Base-by-base conservation (phyloP, 2,888 invertebrate genomes). In the Bugula neritina region DNA sequence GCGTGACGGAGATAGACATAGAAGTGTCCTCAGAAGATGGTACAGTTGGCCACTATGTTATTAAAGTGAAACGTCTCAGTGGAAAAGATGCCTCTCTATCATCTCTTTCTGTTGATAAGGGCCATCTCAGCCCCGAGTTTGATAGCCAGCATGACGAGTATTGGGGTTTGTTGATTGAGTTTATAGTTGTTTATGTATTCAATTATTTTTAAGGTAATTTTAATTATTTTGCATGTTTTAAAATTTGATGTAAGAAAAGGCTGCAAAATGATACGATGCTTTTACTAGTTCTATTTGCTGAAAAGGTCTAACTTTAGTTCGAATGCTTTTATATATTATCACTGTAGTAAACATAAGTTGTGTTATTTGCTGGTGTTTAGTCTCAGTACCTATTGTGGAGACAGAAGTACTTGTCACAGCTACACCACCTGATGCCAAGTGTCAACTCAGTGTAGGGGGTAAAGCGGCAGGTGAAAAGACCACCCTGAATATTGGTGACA, bases 1-100 rank as follows among this genome's bases (percentile, higher is more conserved):
- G 75, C 17, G 76, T 81, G 17, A 82, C 79, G 69, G 81, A 81
- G 31, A 79, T 83, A 17, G 82, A 80, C 72, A 80, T 83, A 69
- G 82, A 83, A 76, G 83, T 83, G 0, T 80, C 82, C 58, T 79
- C 83, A 29, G 83, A 83, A 75, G 83, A 83, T 80, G 82, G 83
- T 25, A 74, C 83, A 25, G 76, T 77, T 1, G 82, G 81, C 74
- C 75, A 74, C 43, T 83, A 83, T 74, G 72, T 78, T 35, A 78
- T 83, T 35, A 78, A 79, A 74, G 80, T 78, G 27, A 81, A 79
- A 71, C 74, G 83, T 27, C 74, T 83, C 17, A 82, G 82, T 13
- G 80, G 82, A 5, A 82, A 80, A 72, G 83, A 83, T 78, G 83
- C 83, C 3, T 77, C 77, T 34, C 77, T 83, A 0, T 77, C 74